phyloP scores from a whole-genome alignment of 2,797 vertebrate genomes.

The Amblyraja radiata region DNA sequence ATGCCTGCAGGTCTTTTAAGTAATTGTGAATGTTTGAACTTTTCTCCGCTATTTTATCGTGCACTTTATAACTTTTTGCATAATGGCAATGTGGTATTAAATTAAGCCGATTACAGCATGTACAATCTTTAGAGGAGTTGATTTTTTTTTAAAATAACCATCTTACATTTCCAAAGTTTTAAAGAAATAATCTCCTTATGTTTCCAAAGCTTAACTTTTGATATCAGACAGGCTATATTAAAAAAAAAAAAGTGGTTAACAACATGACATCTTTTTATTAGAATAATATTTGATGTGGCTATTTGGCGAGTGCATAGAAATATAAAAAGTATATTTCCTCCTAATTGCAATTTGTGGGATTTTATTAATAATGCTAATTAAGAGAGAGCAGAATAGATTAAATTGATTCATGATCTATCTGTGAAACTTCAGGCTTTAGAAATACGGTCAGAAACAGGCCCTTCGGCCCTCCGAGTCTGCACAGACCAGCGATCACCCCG shows the following conservation, averaged over 20 bases:
- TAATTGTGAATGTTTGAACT: conserved; percentile 35
- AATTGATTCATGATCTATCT: not conserved
- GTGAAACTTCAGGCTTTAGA: too few species aligned
- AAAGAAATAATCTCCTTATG: conserved; percentile 41
- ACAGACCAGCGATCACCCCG: too few species aligned
- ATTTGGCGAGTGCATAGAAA: not conserved
- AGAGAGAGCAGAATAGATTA: not conserved
- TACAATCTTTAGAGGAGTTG: conserved; percentile 37
- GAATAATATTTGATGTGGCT: not conserved
- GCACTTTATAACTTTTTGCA: conserved; percentile 11
- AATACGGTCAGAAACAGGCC: too few species aligned
- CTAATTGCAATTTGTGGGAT: not conserved
- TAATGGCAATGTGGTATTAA: conserved; percentile 21
- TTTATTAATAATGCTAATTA: not conserved
- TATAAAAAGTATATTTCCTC: not conserved
- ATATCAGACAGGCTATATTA: conserved; percentile 50
- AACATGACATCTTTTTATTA: not conserved
- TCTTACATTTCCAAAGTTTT: conserved; percentile 37
- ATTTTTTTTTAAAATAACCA: conserved; percentile 42
- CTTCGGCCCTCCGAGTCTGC: too few species aligned
- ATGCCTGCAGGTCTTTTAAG: conserved; percentile 34
- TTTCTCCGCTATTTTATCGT: conserved; percentile 24
- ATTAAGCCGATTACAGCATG: not conserved
- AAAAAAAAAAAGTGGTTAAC: not conserved
- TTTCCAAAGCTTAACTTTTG: conserved; percentile 46